Evolutionary conservation across 1,140 invertebrate species (phyloP), one percentile per base, ranked within the genome.

Genomic region (Drosophila kanapiae): DNA sequence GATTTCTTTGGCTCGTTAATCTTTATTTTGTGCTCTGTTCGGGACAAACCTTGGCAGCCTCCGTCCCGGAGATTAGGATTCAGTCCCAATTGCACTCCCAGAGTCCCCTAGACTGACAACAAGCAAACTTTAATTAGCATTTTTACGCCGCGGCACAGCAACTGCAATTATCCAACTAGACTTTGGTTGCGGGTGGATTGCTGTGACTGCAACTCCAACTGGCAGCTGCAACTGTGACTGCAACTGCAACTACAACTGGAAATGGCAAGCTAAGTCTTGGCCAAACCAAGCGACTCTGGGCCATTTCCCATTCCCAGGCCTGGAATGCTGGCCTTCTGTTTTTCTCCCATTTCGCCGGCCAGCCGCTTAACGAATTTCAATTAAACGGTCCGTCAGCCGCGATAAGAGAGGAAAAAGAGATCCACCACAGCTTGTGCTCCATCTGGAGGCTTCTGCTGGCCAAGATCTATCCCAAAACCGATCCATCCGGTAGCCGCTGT

Each of bases 1-100:
- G 85, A 81, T 88, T 81, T 78, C 80, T 88, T 90, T 81, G 77
- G 80, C 80, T 87, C 83, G 80, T 86, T 83, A 90, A 90, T 88
- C 84, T 88, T 81, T 75, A 43, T 47, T 70, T 65, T 72, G 37
- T 43, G 63, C 38, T 37, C 31, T n/a, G 23, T 59, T 33, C n/a
- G 75, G 78, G 75, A 75, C 82, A 84, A 86, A 78, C 82, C 82
- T 85, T 79, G 78, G 60, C 59, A 38, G 45, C 33, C 29, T 31
- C 38, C 31, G 62, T 47, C 7, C 11, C 49, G 14, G 1, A 38
- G 53, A 10, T 64, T 61, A 59, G 58, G 57, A 31, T 35, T 2
- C 43, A 61, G 49, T 8, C 65, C 35, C 42, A 62, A 40, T 62
- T 27, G 14, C 10, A 18, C n/a, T 59, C 37, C n/a, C 59, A 43